A percentile compares a stretch with the other conserved stretches of the same genome.
Conservation (phyloP, 2,888 invertebrate species). For the Lacanobia oleracea region DNA sequence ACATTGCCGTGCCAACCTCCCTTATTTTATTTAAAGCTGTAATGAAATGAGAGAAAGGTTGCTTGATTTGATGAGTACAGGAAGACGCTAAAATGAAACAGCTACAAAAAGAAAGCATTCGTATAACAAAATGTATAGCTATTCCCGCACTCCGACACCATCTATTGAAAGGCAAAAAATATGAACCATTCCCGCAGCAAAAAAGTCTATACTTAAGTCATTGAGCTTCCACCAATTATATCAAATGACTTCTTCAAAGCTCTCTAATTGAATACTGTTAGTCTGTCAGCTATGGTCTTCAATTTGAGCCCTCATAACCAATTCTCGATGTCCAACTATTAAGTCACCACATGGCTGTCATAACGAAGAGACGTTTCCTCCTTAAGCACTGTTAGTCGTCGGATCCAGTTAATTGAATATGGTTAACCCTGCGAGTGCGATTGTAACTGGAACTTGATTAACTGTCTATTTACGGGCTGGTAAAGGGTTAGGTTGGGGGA, state of each 20-base stretch:
- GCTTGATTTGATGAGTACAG: slow-evolving; percentile 10
- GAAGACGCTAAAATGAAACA: slow-evolving; percentile 5
- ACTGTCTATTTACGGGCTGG: slow-evolving; percentile 50
- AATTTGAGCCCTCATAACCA: slow-evolving; percentile 53
- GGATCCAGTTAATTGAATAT: slow-evolving; percentile 71
- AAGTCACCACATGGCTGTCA: slow-evolving; percentile 48
- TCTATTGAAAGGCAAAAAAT: slow-evolving; percentile 3
- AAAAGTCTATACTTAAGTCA: not conserved
- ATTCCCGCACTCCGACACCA: not conserved
- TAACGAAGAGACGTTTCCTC: slow-evolving; percentile 75
- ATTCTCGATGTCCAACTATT: slow-evolving; percentile 43
- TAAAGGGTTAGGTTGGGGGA: slow-evolving; percentile 24
- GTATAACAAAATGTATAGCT: not conserved
- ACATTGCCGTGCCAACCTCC: slow-evolving; percentile 8
- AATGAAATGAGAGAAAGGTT: not conserved
- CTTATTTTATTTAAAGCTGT: slow-evolving; percentile 19
- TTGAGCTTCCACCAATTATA: slow-evolving; percentile 36
- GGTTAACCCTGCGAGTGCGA: slow-evolving; percentile 62
- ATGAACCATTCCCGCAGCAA: not conserved
- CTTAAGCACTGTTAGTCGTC: slow-evolving; percentile 67
- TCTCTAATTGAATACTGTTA: slow-evolving; percentile 45
- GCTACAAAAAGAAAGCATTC: not conserved
- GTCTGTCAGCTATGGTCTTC: slow-evolving; percentile 2
- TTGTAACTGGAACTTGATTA: slow-evolving; percentile 57
- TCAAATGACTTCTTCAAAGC: slow-evolving; percentile 39